Conservation (phyloP, 2,113 vertebrate species). For the Asarcornis scutulata region DNA sequence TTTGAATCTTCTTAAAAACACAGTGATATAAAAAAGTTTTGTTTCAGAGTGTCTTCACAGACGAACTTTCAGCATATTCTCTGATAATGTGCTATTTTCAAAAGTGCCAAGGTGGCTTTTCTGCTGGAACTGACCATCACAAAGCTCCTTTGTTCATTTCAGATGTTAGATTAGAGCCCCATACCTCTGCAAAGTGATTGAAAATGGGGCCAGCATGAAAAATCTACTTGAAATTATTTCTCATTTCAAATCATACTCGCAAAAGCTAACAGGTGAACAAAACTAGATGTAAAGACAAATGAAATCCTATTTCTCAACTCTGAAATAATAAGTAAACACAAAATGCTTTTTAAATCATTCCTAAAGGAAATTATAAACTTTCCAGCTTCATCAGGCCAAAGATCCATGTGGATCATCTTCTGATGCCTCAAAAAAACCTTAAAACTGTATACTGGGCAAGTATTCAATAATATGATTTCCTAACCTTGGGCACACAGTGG, state of each 20-base stretch:
- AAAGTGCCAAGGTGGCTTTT: background rate
- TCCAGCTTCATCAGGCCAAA: background rate
- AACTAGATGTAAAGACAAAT: background rate
- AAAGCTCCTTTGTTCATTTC: background rate
- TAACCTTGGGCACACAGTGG: background rate
- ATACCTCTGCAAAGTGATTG: background rate
- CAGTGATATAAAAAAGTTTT: background rate
- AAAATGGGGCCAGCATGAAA: background rate
- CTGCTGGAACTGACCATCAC: background rate
- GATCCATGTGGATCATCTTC: background rate
- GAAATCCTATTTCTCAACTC: background rate
- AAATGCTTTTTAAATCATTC: background rate
- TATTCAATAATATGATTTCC: background rate
- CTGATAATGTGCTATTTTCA: background rate
- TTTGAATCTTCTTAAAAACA: conserved; percentile 43
- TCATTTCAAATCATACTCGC: background rate
- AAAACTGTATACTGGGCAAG: background rate
- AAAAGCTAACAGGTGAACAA: background rate
- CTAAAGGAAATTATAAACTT: background rate
- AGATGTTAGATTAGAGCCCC: background rate
- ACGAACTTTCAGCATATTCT: background rate
- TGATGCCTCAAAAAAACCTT: background rate
- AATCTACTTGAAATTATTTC: background rate
- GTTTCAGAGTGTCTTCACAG: background rate
- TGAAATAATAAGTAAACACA: background rate